Percentiles rank a stretch among this genome's conserved stretches.
phyloP scores from a whole-genome alignment of 2,113 vertebrate genomes.

The Aldabrachelys gigantea region DNA sequence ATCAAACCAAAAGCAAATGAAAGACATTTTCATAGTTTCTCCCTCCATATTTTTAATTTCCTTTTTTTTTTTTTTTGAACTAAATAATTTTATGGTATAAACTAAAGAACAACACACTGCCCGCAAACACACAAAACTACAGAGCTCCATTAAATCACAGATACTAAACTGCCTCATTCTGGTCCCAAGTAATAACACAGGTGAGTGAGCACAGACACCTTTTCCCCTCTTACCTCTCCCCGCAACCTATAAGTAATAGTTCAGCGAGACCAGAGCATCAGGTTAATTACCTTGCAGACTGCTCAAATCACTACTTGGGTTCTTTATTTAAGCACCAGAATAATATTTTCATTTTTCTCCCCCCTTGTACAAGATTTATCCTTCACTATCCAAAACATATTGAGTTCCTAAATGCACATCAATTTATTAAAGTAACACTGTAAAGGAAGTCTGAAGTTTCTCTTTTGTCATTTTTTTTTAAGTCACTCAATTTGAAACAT shows the following conservation, averaged over 20 bases:
- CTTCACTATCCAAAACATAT: neutral
- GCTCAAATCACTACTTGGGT: neutral
- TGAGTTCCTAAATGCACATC: accelerated
- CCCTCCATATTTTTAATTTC: neutral
- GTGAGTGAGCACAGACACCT: neutral
- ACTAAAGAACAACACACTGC: accelerated
- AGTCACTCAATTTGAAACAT: neutral
- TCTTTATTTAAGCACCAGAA: neutral
- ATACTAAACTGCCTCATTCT: neutral
- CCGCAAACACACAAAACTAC: neutral
- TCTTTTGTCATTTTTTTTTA: neutral
- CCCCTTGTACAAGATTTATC: neutral
- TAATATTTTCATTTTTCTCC: neutral
- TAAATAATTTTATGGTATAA: neutral
- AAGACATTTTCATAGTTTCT: neutral
- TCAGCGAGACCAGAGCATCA: neutral
- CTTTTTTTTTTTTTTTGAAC: neutral
- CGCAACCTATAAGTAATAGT: neutral
- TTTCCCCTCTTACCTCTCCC: neutral
- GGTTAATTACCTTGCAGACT: accelerated
- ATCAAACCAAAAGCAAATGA: neutral
- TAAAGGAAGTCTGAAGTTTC: neutral
- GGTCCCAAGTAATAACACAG: neutral
- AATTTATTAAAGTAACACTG: neutral
- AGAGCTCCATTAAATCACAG: neutral